phyloP scores from a whole-genome alignment of 1,140 invertebrate genomes.

The Drosophila subpulchrella region DNA sequence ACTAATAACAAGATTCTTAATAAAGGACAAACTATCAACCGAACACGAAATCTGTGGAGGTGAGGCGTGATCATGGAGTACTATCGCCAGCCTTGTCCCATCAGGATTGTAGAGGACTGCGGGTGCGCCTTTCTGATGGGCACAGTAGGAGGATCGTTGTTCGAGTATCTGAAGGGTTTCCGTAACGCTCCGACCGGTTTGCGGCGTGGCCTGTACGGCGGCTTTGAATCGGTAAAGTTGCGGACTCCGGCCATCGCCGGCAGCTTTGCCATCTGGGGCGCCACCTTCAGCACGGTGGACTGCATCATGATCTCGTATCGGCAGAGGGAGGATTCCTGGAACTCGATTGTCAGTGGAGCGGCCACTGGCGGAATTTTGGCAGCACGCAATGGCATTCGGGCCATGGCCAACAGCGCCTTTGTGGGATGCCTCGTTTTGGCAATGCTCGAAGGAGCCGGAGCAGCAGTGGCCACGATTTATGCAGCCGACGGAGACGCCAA shows the following conservation, averaged over 20 bases:
- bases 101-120: constrained; percentile 70
- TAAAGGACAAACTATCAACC: not conserved
- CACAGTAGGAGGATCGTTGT: constrained; percentile 60
- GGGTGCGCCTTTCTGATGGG: constrained; percentile 74
- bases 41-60: too few species aligned
- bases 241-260: constrained; percentile 63
- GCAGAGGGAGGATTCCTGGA: constrained; percentile 65
- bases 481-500: constrained; percentile 24
- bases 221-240: constrained; percentile 58
- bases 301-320: constrained; percentile 58
- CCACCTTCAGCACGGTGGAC: constrained; percentile 68
- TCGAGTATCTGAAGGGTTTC: constrained; percentile 60
- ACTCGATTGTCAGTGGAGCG: constrained; percentile 66
- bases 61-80: constrained; percentile 47
- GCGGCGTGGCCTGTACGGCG: constrained; percentile 54
- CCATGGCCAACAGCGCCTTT: constrained; percentile 67
- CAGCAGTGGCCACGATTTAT: constrained; percentile 66
- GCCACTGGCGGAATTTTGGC: constrained; percentile 67
- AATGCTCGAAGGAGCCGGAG: constrained; percentile 62
- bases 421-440: constrained; percentile 65
- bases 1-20: not conserved
- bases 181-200: constrained; percentile 57
- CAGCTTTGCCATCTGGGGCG: constrained; percentile 68
- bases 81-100: constrained; percentile 67
- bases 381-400: constrained; percentile 63